Conservation (phyloP, 2,113 vertebrate species). For the Chamaetylas fuelleborni region DNA sequence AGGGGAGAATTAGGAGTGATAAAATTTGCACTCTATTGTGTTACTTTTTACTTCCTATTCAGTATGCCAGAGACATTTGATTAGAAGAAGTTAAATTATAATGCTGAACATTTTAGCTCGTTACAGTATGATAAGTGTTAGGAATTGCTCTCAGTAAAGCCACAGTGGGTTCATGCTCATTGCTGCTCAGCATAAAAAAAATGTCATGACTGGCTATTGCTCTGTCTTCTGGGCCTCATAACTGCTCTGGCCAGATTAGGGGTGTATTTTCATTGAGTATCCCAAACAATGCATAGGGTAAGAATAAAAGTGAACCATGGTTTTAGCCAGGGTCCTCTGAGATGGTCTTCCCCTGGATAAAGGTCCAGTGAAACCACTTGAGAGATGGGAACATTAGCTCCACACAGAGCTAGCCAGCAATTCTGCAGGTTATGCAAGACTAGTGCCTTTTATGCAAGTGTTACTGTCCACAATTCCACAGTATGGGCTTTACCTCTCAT, state of each 20-base stretch:
- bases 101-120: neutral
- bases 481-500: neutral
- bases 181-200: neutral
- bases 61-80: neutral
- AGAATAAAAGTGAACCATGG: neutral
- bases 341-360: neutral
- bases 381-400: neutral
- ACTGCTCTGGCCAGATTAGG: neutral
- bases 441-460: neutral
- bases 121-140: neutral
- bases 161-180: neutral
- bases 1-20: neutral
- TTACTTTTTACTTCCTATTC: neutral
- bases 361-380: neutral
- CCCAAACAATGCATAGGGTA: neutral
- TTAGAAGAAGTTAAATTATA: neutral
- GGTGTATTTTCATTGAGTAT: neutral
- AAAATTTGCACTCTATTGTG: neutral
- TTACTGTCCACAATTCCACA: neutral
- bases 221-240: neutral
- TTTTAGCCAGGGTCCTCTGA: neutral
- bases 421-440: neutral
- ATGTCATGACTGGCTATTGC: neutral
- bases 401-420: neutral
- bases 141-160: neutral